phyloP scores from a whole-genome alignment of 2,113 vertebrate species.

The Erythrocercus mccallii region DNA sequence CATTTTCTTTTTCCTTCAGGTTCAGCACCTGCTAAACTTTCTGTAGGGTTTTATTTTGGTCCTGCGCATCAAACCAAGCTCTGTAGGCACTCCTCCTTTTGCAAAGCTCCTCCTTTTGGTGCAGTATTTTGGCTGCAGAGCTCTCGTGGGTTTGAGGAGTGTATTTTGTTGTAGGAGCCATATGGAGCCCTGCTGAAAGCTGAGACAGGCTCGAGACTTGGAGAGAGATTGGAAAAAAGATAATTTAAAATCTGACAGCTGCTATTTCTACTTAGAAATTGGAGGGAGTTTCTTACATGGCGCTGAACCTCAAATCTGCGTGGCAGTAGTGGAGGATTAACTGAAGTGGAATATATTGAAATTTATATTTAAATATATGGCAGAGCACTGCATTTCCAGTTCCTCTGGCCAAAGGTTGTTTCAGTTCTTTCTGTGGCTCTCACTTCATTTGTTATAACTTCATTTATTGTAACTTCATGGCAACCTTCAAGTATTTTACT shows the following conservation, averaged over 20 bases:
- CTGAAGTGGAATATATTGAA: not conserved
- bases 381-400: not conserved
- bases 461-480: not conserved
- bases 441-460: not conserved
- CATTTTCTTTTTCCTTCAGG: not conserved
- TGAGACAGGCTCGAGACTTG: not conserved
- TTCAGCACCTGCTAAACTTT: not conserved
- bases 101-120: not conserved
- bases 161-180: not conserved
- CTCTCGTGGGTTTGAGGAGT: not conserved
- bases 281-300: not conserved
- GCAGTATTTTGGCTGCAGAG: not conserved
- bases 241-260: not conserved
- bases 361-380: not conserved
- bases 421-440: not conserved
- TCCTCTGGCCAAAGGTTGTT: not conserved
- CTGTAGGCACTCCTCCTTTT: not conserved
- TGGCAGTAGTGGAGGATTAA: not conserved
- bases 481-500: not conserved
- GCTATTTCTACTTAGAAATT: not conserved
- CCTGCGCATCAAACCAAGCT: not conserved
- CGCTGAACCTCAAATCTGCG: not conserved
- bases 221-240: not conserved
- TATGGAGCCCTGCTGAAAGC: constrained; percentile 24
- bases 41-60: not conserved